phyloP scores from a whole-genome alignment of 2,797 vertebrate genomes.

The Lepidocolaptes lacrymiger region DNA sequence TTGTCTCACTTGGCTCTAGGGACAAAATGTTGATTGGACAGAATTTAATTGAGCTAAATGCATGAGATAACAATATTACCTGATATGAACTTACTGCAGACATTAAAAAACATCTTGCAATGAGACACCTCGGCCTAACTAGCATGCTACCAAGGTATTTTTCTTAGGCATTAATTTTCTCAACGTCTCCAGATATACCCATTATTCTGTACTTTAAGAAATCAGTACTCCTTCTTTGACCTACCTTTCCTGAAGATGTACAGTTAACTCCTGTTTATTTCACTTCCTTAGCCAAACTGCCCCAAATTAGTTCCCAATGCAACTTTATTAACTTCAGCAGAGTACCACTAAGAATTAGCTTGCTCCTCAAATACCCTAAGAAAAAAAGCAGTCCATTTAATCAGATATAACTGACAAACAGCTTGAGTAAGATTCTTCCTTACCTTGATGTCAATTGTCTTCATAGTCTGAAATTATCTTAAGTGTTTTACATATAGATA shows the following conservation, averaged over 20 bases:
- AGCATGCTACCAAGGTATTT: background rate
- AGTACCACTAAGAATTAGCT: background rate
- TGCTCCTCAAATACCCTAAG: background rate
- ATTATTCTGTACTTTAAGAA: background rate
- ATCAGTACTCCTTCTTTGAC: background rate
- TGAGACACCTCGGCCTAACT: background rate
- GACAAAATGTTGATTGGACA: background rate
- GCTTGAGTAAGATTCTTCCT: background rate
- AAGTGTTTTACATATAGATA: background rate
- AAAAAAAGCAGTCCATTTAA: background rate
- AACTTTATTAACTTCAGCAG: background rate
- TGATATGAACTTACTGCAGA: background rate
- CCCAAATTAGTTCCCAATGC: background rate
- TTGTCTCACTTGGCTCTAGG: background rate
- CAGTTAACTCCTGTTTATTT: background rate
- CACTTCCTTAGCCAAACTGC: background rate
- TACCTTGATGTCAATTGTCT: background rate
- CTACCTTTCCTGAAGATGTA: background rate
- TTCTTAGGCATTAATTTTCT: background rate
- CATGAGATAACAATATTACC: rapidly evolving
- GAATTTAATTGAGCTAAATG: background rate
- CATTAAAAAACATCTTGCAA: background rate
- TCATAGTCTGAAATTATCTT: background rate
- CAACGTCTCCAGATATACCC: background rate
- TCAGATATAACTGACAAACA: background rate